Percentiles rank a stretch among this genome's conserved stretches.
Evolutionary conservation across 2,797 vertebrate genomes (phyloP).

Genomic region (Rachycentron canadum): DNA sequence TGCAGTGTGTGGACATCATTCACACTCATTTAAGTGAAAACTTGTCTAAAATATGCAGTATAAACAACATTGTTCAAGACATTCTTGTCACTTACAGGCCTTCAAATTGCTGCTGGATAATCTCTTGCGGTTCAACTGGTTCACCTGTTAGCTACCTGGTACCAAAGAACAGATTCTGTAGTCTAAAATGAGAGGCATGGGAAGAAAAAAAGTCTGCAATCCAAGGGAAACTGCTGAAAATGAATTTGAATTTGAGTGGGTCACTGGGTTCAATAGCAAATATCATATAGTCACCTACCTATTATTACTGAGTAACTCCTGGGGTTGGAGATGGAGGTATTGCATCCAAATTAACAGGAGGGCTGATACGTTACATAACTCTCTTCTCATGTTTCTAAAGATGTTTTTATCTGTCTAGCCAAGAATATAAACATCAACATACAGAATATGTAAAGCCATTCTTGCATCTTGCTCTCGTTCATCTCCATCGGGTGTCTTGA

Average conservation of each 20-base stretch:
- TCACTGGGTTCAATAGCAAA: no score
- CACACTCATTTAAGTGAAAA: neutral
- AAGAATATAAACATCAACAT: neutral
- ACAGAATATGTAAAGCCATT: no score
- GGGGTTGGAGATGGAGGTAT: neutral
- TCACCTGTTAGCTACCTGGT: neutral
- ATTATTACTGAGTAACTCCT: no score
- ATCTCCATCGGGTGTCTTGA: neutral
- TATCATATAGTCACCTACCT: no score
- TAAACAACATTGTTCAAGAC: neutral
- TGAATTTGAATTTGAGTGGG: no score
- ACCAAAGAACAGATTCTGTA: neutral
- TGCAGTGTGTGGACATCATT: neutral
- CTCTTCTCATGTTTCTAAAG: neutral
- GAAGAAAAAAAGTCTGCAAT: no score
- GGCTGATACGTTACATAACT: neutral
- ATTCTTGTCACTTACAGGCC: neutral
- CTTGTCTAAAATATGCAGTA: neutral
- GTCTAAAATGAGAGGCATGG: no score
- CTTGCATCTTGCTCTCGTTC: neutral
- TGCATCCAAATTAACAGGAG: neutral
- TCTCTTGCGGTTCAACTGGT: neutral
- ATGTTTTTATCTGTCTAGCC: neutral
- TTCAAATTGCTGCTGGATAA: neutral
- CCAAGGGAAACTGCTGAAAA: no score